Evolutionary conservation across 2,797 vertebrate species (phyloP).

Genomic region (Fistularia tabacaria): DNA sequence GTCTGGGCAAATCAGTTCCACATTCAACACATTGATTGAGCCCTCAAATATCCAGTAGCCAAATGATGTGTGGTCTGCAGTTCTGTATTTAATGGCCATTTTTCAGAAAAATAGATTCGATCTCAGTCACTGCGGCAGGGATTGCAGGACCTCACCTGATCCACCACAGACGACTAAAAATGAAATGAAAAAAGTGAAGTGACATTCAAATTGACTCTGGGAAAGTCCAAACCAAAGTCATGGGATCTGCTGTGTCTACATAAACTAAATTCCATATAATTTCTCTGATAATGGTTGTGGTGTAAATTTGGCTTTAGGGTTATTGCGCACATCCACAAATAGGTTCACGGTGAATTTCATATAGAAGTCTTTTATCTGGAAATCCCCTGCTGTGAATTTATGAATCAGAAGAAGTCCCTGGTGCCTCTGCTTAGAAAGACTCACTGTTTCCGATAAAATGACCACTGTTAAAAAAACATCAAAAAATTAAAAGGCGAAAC

Average conservation of each 20-base stretch:
- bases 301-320: constrained; percentile 15
- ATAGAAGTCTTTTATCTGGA: constrained; percentile 33
- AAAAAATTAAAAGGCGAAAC: background rate
- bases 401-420: constrained; percentile 13
- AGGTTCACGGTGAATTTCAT: constrained; percentile 32
- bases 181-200: constrained; percentile 38
- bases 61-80: constrained; percentile 40
- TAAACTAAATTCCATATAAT: constrained; percentile 17
- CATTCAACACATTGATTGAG: constrained; percentile 17
- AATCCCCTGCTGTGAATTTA: constrained; percentile 24
- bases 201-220: constrained; percentile 19
- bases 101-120: constrained; percentile 17
- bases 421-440: constrained; percentile 4
- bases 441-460: constrained; percentile 16
- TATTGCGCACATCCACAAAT: constrained; percentile 18
- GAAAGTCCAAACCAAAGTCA: constrained; percentile 45
- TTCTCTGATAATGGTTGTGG: constrained; percentile 9
- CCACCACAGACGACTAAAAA: constrained; percentile 32
- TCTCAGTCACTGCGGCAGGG: constrained; percentile 21
- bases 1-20: constrained; percentile 24
- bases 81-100: constrained; percentile 17
- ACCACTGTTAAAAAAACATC: background rate
- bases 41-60: constrained; percentile 26
- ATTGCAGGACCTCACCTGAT: constrained; percentile 16
- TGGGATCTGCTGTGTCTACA: background rate